Percentiles rank a stretch among this genome's conserved stretches.
These are phyloP conservation scores for Mionectes olivaceus DNA, from an alignment of 2,797 vertebrate species.

Conservation along the genomic window DNA sequence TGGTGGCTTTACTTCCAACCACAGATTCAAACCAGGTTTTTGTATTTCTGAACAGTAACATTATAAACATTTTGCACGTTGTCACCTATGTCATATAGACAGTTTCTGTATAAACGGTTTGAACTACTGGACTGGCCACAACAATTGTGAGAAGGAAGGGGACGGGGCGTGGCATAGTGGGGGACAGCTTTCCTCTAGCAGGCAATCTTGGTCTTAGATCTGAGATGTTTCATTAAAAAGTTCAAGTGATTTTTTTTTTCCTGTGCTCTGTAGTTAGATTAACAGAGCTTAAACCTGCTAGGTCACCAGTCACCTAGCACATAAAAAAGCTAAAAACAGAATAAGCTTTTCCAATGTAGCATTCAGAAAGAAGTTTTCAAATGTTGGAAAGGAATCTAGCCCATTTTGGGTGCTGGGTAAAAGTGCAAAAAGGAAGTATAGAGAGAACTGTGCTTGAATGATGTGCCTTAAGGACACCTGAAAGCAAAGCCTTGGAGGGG, in stretches of 20 bases:
- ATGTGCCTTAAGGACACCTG: neutral
- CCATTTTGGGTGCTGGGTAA: neutral
- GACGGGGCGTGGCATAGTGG: neutral
- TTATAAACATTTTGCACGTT: neutral
- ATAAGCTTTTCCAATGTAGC: neutral
- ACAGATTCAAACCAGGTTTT: neutral
- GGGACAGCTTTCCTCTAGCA: neutral
- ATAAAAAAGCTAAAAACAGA: neutral
- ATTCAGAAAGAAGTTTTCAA: neutral
- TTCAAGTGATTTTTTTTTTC: neutral
- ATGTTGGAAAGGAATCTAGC: neutral
- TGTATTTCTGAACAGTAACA: neutral
- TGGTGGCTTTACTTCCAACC: neutral
- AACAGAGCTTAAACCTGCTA: neutral
- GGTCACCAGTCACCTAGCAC: neutral
- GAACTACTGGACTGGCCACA: neutral
- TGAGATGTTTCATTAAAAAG: neutral
- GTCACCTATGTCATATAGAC: neutral
- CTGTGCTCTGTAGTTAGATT: neutral
- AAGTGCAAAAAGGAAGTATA: neutral
- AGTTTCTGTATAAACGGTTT: neutral
- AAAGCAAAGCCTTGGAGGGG: neutral
- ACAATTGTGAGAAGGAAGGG: neutral
- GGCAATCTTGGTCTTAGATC: neutral
- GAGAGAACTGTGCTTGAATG: neutral